Conservation (phyloP, 2,888 invertebrate genomes). For the Tipula confusa region DNA sequence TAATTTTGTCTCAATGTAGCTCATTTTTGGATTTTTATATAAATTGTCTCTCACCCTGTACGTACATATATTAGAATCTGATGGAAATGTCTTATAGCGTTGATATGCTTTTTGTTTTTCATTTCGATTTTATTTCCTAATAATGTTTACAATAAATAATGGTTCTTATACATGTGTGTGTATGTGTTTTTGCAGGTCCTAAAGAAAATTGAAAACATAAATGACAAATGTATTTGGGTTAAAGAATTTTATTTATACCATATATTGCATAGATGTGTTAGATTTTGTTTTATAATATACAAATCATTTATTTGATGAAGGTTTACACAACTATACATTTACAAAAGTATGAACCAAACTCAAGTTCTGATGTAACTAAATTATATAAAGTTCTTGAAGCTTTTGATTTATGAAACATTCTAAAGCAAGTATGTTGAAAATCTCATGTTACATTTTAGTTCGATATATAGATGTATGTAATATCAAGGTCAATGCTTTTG, state of each 20-base stretch:
- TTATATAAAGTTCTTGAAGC: not conserved
- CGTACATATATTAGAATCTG: too few relatives aligned
- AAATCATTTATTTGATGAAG: not conserved
- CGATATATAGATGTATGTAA: not conserved
- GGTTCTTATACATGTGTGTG: not conserved
- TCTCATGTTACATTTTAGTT: not conserved
- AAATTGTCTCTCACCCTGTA: too few relatives aligned
- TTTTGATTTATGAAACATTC: not conserved
- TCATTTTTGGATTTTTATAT: too few relatives aligned
- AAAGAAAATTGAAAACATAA: not conserved
- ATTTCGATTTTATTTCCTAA: not conserved
- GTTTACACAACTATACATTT: not conserved
- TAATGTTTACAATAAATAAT: constrained; percentile 4
- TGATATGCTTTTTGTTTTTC: not conserved
- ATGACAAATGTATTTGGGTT: not conserved
- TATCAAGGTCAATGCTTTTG: not conserved
- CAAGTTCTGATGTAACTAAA: not conserved
- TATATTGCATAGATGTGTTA: not conserved
- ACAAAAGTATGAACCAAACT: not conserved
- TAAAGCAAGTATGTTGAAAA: not conserved
- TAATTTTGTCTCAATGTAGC: too few relatives aligned
- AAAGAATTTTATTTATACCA: not conserved
- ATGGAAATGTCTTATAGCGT: not conserved
- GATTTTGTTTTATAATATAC: not conserved
- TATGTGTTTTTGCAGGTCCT: not conserved